Conservation (phyloP, 1,140 invertebrate genomes). For the Nebria ingens region DNA sequence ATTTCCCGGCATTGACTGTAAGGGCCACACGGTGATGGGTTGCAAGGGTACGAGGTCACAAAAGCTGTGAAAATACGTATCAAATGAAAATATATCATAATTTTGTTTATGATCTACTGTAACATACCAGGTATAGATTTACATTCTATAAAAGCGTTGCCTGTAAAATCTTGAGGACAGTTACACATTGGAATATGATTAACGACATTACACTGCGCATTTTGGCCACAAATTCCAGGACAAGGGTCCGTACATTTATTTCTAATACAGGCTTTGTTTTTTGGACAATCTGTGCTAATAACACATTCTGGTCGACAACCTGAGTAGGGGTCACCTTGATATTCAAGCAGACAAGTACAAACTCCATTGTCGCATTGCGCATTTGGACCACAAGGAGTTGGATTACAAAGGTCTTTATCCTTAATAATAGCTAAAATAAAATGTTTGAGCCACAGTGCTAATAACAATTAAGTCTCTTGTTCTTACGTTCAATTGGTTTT, state of each 20-base stretch:
- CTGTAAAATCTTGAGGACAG: slow-evolving; percentile 52
- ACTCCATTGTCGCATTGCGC: slow-evolving; percentile 43
- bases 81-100: slow-evolving; percentile 7
- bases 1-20: slow-evolving; percentile 64
- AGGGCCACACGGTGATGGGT: slow-evolving; percentile 63
- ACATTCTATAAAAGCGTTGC: slow-evolving; percentile 58
- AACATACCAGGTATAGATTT: slow-evolving; percentile 40
- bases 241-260: slow-evolving; percentile 66
- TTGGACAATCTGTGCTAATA: slow-evolving; percentile 53
- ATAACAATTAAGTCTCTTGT: slow-evolving; percentile 14
- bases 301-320: slow-evolving; percentile 62
- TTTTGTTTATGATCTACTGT: not conserved
- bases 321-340: slow-evolving; percentile 52
- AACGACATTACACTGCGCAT: slow-evolving; percentile 56
- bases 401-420: slow-evolving; percentile 44
- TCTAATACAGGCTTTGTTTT: slow-evolving; percentile 52
- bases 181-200: slow-evolving; percentile 62
- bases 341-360: slow-evolving; percentile 56
- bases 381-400: slow-evolving; percentile 48
- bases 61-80: slow-evolving; percentile 18
- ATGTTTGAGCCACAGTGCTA: not conserved
- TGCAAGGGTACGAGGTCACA: slow-evolving; percentile 45
- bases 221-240: slow-evolving; percentile 58
- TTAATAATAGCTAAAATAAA: slow-evolving; percentile 17
- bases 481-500: slow-evolving; percentile 41